phyloP scores from a whole-genome alignment of 2,113 vertebrate species.

The Xenus cinereus region DNA sequence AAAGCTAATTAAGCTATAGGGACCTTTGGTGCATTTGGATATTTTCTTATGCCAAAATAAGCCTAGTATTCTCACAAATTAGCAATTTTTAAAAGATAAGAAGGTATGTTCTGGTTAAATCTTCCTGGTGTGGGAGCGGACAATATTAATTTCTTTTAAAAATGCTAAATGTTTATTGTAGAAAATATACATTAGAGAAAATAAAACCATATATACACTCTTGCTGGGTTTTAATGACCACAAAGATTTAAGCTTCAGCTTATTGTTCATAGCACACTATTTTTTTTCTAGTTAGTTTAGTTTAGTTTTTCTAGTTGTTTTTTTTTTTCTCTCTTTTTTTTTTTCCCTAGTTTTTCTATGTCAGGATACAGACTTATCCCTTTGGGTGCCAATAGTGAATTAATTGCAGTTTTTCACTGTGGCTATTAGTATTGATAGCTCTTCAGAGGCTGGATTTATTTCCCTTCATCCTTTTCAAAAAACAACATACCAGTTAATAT shows the following conservation, averaged over 20 bases:
- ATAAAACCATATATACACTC: accelerated
- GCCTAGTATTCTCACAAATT: background rate
- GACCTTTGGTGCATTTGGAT: background rate
- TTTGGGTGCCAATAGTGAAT: background rate
- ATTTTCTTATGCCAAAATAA: background rate
- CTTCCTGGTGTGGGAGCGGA: background rate
- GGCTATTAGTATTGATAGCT: background rate
- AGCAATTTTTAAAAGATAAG: background rate
- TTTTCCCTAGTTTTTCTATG: background rate
- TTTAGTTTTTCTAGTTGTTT: background rate
- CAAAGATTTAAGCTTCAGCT: background rate
- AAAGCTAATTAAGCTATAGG: background rate
- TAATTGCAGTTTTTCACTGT: background rate
- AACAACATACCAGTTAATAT: background rate
- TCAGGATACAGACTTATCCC: too few relatives aligned
- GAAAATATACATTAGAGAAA: background rate
- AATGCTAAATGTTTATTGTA: background rate
- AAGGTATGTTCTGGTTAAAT: background rate
- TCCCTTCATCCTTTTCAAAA: background rate
- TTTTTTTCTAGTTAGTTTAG: background rate
- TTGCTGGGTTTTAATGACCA: background rate
- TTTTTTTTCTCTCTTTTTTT: background rate
- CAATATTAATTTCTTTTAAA: background rate
- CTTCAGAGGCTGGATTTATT: background rate
- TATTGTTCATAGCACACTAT: background rate